A percentile compares a stretch with the other conserved stretches of the same genome.
Conservation (phyloP, 2,113 vertebrate species). For the Burhinus bistriatus region DNA sequence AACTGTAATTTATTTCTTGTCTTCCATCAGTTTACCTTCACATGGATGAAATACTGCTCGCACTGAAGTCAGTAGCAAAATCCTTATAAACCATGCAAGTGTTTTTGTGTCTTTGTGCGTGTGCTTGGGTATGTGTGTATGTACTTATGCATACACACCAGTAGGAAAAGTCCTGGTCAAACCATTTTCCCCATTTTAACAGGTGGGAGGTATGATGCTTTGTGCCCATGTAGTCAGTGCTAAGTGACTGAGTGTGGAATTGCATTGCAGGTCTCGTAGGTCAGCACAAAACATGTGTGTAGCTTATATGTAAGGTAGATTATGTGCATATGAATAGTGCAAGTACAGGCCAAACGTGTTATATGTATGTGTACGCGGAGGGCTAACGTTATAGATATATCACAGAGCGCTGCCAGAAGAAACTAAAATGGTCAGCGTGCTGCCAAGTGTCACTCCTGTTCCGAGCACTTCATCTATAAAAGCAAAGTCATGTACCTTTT, state of each 20-base stretch:
- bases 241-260: background rate
- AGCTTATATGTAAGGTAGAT: background rate
- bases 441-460: background rate
- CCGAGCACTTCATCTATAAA: background rate
- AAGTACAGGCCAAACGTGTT: background rate
- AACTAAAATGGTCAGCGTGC: background rate
- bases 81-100: background rate
- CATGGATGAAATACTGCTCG: background rate
- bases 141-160: background rate
- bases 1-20: background rate
- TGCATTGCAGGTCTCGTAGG: background rate
- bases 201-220: background rate
- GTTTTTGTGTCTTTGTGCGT: background rate
- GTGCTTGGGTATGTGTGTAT: background rate
- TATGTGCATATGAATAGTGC: background rate
- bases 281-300: background rate
- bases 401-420: background rate
- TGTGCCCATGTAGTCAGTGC: background rate
- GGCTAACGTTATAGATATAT: background rate
- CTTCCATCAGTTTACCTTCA: background rate
- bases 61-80: background rate
- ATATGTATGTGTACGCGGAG: background rate
- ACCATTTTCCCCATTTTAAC: fast-evolving
- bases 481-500: background rate
- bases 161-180: background rate